Conservation (phyloP, 2,797 vertebrate genomes). For the Morus bassanus region DNA sequence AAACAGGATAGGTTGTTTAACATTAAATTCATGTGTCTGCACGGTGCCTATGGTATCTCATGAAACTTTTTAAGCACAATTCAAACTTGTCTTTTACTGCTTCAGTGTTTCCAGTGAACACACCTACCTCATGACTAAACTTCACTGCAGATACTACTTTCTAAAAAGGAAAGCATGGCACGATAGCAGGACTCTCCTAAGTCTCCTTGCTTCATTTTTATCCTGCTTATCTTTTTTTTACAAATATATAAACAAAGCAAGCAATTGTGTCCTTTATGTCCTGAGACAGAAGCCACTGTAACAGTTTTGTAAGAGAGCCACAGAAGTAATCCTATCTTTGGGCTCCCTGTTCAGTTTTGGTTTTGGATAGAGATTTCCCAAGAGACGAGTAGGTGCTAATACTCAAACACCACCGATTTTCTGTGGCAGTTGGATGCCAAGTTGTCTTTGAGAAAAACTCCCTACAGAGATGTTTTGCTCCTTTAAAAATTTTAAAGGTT, state of each 20-base stretch:
- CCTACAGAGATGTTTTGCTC: background rate
- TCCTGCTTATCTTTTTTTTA: background rate
- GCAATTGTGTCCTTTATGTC: background rate
- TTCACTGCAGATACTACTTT: background rate
- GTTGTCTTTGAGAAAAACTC: background rate
- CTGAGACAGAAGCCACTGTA: background rate
- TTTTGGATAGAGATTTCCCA: background rate
- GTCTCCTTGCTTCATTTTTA: background rate
- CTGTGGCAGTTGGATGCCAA: background rate
- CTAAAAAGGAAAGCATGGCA: background rate
- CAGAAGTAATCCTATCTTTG: background rate
- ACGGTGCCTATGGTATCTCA: fast-evolving
- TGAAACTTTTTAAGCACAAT: background rate
- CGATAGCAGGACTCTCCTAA: background rate
- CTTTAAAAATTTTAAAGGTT: background rate
- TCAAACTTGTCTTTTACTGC: background rate
- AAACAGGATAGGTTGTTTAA: background rate
- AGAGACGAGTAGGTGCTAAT: background rate
- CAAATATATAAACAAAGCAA: background rate
- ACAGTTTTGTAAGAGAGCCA: background rate
- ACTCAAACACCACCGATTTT: background rate
- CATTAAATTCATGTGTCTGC: background rate
- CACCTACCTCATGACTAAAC: background rate
- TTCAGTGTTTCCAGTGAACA: background rate
- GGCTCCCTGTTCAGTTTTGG: background rate